Base-by-base conservation (phyloP, 2,888 invertebrate genomes). In the Eupithecia abbreviata region DNA sequence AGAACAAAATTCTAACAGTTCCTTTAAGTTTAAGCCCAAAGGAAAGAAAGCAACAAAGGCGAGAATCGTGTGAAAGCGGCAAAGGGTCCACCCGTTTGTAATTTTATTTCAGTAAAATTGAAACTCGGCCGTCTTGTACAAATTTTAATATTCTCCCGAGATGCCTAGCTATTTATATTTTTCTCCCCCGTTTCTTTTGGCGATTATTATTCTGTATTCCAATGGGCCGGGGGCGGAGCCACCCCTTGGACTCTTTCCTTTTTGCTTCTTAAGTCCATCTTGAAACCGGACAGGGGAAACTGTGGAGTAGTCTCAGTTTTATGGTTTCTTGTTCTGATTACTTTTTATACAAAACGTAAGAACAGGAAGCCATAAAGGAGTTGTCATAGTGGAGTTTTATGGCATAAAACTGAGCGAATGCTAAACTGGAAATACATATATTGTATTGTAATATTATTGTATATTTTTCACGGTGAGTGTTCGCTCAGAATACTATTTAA, bases 181-280 rank as follows among this genome's bases (percentile, higher is more conserved):
- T 95, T 94, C 91, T 86, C 92, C 93, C 87, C 84, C 90, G 87
- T 93, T 94, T 95, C 94, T 94, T 94, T 94, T 92, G 93, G 94
- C 92, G 95, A 94, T 94, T 94, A 94, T 95, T 95, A 94, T 94
- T 94, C 95, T 94, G 95, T 93, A 91, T 94, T 94, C 92, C 92
- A 89, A 92, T 92, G 92, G 92, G 92, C 87, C 84, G 88, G 87
- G 84, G 83, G 85, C 84, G 86, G 89, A 81, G 83, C 85, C 90
- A 85, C 91, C 93, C 93, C 90, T 85, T 82, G 90, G 90, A 94
- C 95, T 94, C 94, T 95, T 94, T 94, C 95, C 94, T 95, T 95
- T 95, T 95, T 94, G 95, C 94, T 95, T 94, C 95, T 94, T 94
- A 95, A 95, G 95, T 95, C 95, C 95, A 95, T 95, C 95, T 94